Conservation (phyloP, 2,113 vertebrate genomes). For the Neodontobutis hainanensis region DNA sequence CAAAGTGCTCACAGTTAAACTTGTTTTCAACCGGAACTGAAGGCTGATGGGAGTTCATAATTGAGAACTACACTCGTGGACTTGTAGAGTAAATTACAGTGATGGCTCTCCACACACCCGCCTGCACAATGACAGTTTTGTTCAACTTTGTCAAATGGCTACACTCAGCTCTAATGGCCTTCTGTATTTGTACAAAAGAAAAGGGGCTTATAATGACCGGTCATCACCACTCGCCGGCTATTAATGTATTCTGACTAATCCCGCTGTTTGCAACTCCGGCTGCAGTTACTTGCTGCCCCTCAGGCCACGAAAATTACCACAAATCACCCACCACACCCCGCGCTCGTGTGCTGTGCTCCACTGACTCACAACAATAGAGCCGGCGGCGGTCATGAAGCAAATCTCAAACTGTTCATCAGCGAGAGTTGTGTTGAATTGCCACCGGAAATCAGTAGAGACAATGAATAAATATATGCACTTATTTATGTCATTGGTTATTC, state of each 20-base stretch:
- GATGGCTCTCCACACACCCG: background rate
- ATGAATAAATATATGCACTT: conserved; percentile 6
- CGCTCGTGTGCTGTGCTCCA: conserved; percentile 7
- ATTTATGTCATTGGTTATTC: conserved; percentile 1
- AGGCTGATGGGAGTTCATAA: background rate
- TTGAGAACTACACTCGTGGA: background rate
- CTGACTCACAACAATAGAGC: conserved; percentile 11
- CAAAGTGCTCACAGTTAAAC: too few relatives aligned
- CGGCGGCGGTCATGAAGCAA: background rate
- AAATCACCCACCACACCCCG: background rate
- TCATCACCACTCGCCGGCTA: conserved; percentile 3
- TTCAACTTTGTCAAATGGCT: conserved; percentile 3
- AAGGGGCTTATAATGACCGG: conserved; percentile 3
- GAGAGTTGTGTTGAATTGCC: background rate
- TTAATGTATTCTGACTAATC: conserved; percentile 7
- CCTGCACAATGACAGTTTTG: background rate
- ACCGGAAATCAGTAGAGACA: background rate
- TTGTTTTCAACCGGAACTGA: background rate
- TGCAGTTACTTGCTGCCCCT: conserved; percentile 3
- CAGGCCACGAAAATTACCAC: conserved; percentile 11
- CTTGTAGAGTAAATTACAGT: conserved; percentile 2
- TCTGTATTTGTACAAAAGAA: conserved; percentile 2
- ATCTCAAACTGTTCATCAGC: conserved; percentile 10
- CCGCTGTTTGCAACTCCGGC: conserved; percentile 2
- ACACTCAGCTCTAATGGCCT: background rate